Evolutionary conservation across 2,888 invertebrate genomes (phyloP).

Genomic region (Sympetrum striolatum): DNA sequence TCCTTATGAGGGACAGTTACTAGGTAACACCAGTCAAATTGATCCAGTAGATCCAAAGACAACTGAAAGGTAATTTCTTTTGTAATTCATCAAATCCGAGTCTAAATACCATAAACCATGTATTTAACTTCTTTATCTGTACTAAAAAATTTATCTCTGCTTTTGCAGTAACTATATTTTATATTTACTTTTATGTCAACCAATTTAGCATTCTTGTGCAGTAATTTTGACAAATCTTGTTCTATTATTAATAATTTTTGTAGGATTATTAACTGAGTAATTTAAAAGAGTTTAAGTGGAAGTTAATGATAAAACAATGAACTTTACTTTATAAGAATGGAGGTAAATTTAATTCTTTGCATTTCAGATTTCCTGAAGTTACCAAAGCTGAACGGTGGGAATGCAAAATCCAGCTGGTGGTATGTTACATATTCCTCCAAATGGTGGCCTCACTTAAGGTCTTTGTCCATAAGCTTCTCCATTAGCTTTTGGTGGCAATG

Average conservation of each 20-base stretch:
- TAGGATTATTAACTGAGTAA: too few relatives aligned
- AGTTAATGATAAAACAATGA: too few relatives aligned
- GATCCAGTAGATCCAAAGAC: slow-evolving; percentile 82
- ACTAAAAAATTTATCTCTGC: too few relatives aligned
- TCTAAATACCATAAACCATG: background rate
- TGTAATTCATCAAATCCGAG: background rate
- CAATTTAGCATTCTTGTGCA: too few relatives aligned
- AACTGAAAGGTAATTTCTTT: slow-evolving; percentile 46
- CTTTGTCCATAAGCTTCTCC: slow-evolving; percentile 89
- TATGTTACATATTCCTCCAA: slow-evolving; percentile 91
- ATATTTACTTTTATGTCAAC: too few relatives aligned
- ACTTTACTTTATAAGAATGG: background rate
- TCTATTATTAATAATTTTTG: too few relatives aligned
- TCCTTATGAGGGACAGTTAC: slow-evolving; percentile 75
- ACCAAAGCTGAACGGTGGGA: slow-evolving; percentile 68
- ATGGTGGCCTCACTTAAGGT: slow-evolving; percentile 97
- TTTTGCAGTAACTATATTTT: too few relatives aligned
- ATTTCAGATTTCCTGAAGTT: slow-evolving; percentile 73
- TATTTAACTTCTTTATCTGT: too few relatives aligned
- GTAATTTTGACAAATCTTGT: too few relatives aligned
- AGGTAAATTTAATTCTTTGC: background rate
- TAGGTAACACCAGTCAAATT: slow-evolving; percentile 90
- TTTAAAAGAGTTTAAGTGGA: too few relatives aligned
- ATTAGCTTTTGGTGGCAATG: slow-evolving; percentile 97
- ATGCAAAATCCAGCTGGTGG: slow-evolving; percentile 83